phyloP scores from a whole-genome alignment of 2,888 invertebrate species.

The Eilema griseolum region DNA sequence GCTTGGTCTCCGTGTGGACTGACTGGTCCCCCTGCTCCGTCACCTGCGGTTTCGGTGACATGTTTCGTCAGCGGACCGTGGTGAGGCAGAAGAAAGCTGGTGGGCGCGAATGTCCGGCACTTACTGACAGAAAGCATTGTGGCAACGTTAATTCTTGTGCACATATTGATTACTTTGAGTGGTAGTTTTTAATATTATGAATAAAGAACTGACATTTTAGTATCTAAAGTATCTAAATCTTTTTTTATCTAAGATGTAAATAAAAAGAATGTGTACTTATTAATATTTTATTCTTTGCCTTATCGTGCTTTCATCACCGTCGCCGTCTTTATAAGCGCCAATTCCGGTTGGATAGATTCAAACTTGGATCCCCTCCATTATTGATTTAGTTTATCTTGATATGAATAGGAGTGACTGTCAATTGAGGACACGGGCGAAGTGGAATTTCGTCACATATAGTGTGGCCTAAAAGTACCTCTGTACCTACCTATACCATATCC shows the following conservation, averaged over 20 bases:
- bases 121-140: constrained; percentile 73
- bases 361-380: too few relatives aligned
- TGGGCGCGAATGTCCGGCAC: constrained; percentile 86
- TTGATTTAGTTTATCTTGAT: too few relatives aligned
- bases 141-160: constrained; percentile 75
- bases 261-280: neutral
- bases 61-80: constrained; percentile 91
- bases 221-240: too few relatives aligned
- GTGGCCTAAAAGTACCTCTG: too few relatives aligned
- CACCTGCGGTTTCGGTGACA: constrained; percentile 95
- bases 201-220: constrained; percentile 10
- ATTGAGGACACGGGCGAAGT: too few relatives aligned
- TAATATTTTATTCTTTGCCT: neutral
- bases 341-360: too few relatives aligned
- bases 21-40: constrained; percentile 95
- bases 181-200: constrained; percentile 54
- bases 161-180: constrained; percentile 78
- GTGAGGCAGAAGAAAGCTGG: constrained; percentile 91
- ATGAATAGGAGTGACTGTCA: too few relatives aligned
- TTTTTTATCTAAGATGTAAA: neutral
- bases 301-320: too few relatives aligned
- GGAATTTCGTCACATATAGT: too few relatives aligned
- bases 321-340: too few relatives aligned
- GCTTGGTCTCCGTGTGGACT: constrained; percentile 94
- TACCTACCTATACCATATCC: too few relatives aligned